Conservation (phyloP, 2,888 invertebrate genomes). For the Perizoma affinitatum region DNA sequence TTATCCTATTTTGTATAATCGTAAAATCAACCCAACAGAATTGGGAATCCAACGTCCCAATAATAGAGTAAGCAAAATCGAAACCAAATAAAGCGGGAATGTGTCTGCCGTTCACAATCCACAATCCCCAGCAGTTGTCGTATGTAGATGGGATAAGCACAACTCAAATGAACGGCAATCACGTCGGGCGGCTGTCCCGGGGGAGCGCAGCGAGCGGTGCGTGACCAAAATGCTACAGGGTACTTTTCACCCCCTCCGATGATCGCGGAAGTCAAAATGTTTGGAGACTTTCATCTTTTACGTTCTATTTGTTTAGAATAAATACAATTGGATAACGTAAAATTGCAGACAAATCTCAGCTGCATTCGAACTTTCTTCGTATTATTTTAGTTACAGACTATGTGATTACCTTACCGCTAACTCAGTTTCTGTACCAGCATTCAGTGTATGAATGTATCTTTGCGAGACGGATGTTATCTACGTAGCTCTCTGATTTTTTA, state of each 20-base stretch:
- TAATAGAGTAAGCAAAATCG: constrained; percentile 1
- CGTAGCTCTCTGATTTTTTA: too few species aligned
- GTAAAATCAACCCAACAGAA: not conserved
- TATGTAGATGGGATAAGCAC: constrained; percentile 32
- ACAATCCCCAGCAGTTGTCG: constrained; percentile 24
- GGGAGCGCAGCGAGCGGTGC: constrained; percentile 37
- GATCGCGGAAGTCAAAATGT: constrained; percentile 26
- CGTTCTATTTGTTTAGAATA: constrained; percentile 8
- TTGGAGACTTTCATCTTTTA: constrained; percentile 25
- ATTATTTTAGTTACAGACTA: not conserved
- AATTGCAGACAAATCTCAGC: too few species aligned
- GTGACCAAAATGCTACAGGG: constrained; percentile 55
- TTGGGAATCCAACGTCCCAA: too few species aligned
- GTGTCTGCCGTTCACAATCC: constrained; percentile 4
- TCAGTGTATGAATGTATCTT: too few species aligned
- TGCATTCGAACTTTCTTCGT: too few species aligned
- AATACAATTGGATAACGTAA: too few species aligned
- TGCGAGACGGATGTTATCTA: too few species aligned
- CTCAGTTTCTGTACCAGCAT: not conserved
- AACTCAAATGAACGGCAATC: constrained; percentile 44
- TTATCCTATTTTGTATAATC: too few species aligned
- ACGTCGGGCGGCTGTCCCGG: constrained; percentile 40
- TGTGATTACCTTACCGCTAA: not conserved
- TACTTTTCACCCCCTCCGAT: constrained; percentile 29
- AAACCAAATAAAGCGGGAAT: constrained; percentile 23